Evolutionary conservation across 2,113 vertebrate species (phyloP).

Genomic region (Nasalis larvatus): DNA sequence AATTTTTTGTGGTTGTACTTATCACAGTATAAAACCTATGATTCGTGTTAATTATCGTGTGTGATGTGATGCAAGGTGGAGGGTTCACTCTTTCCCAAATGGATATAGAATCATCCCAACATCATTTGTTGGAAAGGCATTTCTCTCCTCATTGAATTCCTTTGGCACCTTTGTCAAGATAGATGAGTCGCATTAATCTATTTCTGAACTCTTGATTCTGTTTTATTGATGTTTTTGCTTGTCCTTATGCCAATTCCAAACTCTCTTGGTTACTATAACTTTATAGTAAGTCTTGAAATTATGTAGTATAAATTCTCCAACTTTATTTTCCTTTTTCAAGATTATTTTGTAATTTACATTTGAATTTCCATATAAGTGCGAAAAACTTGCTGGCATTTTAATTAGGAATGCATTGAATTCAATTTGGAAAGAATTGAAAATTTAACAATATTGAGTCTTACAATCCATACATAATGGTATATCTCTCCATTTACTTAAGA

Average conservation of each 20-base stretch:
- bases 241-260: not conserved
- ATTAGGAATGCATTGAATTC: not conserved
- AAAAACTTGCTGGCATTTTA: not conserved
- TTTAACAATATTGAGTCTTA: not conserved
- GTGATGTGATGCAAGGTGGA: not conserved
- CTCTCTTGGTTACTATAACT: not conserved
- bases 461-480: not conserved
- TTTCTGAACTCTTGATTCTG: not conserved
- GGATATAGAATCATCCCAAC: not conserved
- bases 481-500: not conserved
- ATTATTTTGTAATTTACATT: constrained; percentile 5
- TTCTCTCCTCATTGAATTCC: not conserved
- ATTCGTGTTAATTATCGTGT: not conserved
- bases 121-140: not conserved
- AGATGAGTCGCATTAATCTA: not conserved
- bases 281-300: not conserved
- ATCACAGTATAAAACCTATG: not conserved
- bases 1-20: not conserved
- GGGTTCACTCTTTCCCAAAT: not conserved
- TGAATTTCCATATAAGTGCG: not conserved
- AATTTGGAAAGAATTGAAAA: not conserved
- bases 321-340: not conserved
- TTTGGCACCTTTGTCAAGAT: not conserved
- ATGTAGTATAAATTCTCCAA: not conserved
- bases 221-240: not conserved